Evolutionary conservation across 2,888 invertebrate species (phyloP).

Genomic region (Tipula lateralis): DNA sequence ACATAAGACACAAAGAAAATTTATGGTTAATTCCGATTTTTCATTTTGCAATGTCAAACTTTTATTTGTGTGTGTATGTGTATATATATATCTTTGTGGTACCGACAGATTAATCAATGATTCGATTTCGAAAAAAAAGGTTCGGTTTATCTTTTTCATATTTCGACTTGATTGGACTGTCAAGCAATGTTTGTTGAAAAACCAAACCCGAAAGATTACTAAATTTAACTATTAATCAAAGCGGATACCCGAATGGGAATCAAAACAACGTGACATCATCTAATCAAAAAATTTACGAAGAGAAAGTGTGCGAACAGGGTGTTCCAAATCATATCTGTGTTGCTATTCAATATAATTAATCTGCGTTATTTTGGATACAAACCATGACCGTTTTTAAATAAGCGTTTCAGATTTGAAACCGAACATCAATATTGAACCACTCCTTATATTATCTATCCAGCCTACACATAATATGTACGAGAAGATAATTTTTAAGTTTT

Average conservation of each 20-base stretch:
- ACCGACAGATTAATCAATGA: background rate
- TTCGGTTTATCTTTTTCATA: background rate
- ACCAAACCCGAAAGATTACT: background rate
- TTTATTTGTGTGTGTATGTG: background rate
- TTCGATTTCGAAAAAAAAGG: background rate
- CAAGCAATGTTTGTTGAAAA: background rate
- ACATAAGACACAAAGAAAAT: background rate
- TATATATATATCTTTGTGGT: too few relatives aligned
- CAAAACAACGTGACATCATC: background rate
- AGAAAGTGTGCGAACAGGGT: too few relatives aligned
- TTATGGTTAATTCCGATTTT: background rate
- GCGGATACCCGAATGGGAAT: background rate
- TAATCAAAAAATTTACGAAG: background rate
- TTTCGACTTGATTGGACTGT: background rate
- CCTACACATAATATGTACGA: background rate
- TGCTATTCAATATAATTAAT: too few relatives aligned
- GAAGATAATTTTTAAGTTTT: background rate
- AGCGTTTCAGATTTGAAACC: background rate
- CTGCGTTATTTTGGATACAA: too few relatives aligned
- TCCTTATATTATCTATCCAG: background rate
- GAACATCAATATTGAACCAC: too few relatives aligned
- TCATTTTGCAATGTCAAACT: background rate
- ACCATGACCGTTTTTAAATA: background rate
- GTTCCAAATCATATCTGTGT: too few relatives aligned
- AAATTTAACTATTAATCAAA: background rate